These are phyloP conservation scores for Mormoops blainvillei DNA, from an alignment of 2,113 vertebrate genomes.

Conservation along the genomic window DNA sequence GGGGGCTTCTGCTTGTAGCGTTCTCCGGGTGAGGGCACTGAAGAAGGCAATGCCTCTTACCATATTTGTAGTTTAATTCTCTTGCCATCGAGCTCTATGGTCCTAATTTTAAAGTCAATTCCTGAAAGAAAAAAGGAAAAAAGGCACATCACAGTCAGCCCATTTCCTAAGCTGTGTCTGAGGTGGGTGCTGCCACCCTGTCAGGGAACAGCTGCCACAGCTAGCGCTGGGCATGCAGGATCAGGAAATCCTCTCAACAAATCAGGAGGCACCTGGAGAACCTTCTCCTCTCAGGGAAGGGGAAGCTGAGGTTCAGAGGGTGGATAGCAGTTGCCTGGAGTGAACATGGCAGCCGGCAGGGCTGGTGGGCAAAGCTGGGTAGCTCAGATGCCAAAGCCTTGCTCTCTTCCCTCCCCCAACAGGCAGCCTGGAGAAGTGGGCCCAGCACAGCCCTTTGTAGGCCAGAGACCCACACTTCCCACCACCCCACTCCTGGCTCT, in stretches of 20 bases:
- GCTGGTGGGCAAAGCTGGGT: not conserved
- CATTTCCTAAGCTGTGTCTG: not conserved
- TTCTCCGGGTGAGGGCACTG: fast-evolving
- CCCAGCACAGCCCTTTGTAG: not conserved
- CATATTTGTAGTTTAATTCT: conserved; percentile 98
- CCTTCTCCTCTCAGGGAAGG: not conserved
- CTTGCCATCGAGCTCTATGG: conserved; percentile 97
- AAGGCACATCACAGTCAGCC: fast-evolving
- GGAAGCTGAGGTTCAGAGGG: not conserved
- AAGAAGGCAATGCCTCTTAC: conserved; percentile 75
- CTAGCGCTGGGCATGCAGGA: fast-evolving
- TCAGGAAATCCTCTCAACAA: not conserved
- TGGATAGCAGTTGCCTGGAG: not conserved
- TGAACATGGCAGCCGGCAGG: not conserved
- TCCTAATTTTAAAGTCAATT: conserved; percentile 98
- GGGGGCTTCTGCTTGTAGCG: not conserved
- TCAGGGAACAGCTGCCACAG: not conserved
- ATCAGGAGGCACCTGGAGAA: not conserved
- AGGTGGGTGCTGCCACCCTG: not conserved
- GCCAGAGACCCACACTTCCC: not conserved
- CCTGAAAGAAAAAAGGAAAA: conserved; percentile 77
- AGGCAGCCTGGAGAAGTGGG: not conserved
- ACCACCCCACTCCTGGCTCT: not conserved
- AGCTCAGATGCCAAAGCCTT: no score
- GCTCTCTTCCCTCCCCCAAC: not conserved